Evolutionary conservation across 2,888 invertebrate species (phyloP).

Genomic region (Nowickia ferox): DNA sequence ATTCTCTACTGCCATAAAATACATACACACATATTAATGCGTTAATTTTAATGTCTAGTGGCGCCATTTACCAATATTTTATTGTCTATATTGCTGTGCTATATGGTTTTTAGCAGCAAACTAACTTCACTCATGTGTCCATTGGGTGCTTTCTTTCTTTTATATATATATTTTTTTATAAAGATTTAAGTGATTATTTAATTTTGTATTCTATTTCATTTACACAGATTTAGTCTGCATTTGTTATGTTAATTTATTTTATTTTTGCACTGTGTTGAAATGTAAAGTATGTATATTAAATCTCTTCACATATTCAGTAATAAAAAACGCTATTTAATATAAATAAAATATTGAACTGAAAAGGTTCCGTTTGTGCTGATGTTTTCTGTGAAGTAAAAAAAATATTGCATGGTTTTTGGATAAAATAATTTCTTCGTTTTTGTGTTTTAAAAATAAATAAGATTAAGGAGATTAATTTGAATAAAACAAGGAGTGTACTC

Average conservation of each 20-base stretch:
- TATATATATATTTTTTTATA: not conserved
- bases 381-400: too few relatives aligned
- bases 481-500: too few relatives aligned
- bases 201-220: slow-evolving; percentile 4
- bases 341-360: too few relatives aligned
- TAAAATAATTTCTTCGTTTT: too few relatives aligned
- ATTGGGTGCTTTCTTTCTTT: not conserved
- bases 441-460: too few relatives aligned
- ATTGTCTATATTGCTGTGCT: not conserved
- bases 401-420: too few relatives aligned
- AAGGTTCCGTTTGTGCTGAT: too few relatives aligned
- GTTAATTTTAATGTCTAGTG: slow-evolving; percentile 42
- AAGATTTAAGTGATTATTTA: not conserved
- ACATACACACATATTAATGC: too few relatives aligned
- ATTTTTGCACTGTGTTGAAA: not conserved
- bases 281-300: not conserved
- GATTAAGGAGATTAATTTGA: too few relatives aligned
- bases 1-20: too few relatives aligned
- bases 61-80: slow-evolving; percentile 46
- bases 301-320: not conserved
- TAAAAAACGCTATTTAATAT: slow-evolving; percentile 17
- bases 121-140: not conserved
- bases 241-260: slow-evolving; percentile 29
- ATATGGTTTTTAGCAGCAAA: too few relatives aligned
- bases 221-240: slow-evolving; percentile 8